Conservation (phyloP, 2,888 invertebrate species). For the Drosophila paramelanica region DNA sequence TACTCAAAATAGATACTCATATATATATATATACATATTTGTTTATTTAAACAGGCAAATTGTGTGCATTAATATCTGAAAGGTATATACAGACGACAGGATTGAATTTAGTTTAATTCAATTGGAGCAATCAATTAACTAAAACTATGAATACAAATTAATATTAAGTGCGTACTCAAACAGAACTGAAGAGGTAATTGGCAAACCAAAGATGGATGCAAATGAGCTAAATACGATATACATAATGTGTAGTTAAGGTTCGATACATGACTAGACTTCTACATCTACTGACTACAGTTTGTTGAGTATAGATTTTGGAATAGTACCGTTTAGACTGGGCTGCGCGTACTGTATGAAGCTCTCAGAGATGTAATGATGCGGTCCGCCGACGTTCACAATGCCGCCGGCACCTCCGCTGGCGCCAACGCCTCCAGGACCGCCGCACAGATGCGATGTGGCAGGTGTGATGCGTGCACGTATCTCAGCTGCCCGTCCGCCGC, state of each 20-base stretch:
- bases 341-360: conserved; percentile 85
- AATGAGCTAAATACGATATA: conserved; percentile 30
- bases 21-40: conserved; percentile 5
- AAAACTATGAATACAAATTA: conserved; percentile 61
- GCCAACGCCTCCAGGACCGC: conserved; percentile 38
- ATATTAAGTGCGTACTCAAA: conserved; percentile 47
- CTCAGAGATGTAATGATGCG: conserved; percentile 85
- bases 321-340: conserved; percentile 85
- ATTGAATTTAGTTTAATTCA: conserved; percentile 32
- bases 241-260: conserved; percentile 16
- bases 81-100: conserved; percentile 51
- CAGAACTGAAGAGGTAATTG: conserved; percentile 48
- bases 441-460: conserved; percentile 68
- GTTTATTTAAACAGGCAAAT: conserved; percentile 36
- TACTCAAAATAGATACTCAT: conserved; percentile 9
- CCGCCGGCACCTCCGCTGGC: conserved; percentile 29
- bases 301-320: conserved; percentile 84
- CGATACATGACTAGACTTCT: conserved; percentile 45
- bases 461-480: conserved; percentile 78
- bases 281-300: conserved; percentile 76
- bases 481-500: conserved; percentile 80
- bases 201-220: conserved; percentile 50
- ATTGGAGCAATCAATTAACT: conserved; percentile 58
- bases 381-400: conserved; percentile 71
- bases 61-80: conserved; percentile 23